phyloP scores from a whole-genome alignment of 92 coral and sea anemone genomes.

The Isaurus tuberculatus region DNA sequence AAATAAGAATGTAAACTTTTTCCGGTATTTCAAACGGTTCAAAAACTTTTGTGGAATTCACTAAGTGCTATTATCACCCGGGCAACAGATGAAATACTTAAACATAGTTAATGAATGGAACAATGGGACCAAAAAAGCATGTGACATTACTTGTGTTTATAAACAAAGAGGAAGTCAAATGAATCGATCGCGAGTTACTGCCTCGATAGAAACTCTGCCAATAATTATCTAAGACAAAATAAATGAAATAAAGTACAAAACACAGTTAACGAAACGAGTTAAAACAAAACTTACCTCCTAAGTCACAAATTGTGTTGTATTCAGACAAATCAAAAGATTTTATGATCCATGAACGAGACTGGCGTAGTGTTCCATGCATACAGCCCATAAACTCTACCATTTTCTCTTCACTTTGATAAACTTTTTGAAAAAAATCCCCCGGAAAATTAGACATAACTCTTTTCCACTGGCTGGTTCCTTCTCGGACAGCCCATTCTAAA shows the following conservation, averaged over 20 bases:
- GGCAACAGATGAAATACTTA: slow-evolving; percentile 10
- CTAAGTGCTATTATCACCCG: background rate
- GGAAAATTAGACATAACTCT: slow-evolving; percentile 30
- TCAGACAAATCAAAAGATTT: slow-evolving; percentile 43
- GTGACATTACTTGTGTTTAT: slow-evolving; percentile 15
- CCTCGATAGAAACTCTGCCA: background rate
- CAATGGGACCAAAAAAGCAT: background rate
- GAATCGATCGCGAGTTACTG: background rate
- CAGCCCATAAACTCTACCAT: slow-evolving; percentile 38
- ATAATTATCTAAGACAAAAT: background rate
- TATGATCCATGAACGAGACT: slow-evolving; percentile 30
- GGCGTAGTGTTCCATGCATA: slow-evolving; percentile 55
- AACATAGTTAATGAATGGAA: background rate
- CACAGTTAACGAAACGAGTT: background rate
- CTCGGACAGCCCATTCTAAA: slow-evolving; percentile 50
- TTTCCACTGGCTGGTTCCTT: slow-evolving; percentile 52
- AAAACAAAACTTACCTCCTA: slow-evolving; percentile 39
- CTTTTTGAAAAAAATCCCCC: slow-evolving; percentile 44
- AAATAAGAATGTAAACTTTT: background rate
- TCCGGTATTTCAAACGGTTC: slow-evolving; percentile 27
- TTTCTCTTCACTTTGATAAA: slow-evolving; percentile 42
- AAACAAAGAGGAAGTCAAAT: slow-evolving; percentile 17
- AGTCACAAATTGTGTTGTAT: slow-evolving; percentile 45
- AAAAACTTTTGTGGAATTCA: slow-evolving; percentile 11
- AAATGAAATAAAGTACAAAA: background rate